Evolutionary conservation across 1,140 invertebrate genomes (phyloP).

Genomic region (Acromyrmex charruanus): DNA sequence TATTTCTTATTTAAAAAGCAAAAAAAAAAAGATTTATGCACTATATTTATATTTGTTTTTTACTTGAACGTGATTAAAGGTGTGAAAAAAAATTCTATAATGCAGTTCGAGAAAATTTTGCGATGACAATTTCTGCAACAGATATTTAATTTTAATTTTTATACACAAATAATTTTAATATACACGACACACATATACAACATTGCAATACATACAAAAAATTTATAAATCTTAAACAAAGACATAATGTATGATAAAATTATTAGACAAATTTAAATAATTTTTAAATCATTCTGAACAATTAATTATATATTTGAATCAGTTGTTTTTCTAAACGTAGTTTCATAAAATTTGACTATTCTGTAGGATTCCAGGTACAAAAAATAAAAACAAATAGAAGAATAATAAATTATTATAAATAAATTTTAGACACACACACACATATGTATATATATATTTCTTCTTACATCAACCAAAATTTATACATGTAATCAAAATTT

Average conservation of each 20-base stretch:
- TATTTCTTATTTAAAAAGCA: not conserved
- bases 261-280: not conserved
- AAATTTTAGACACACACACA: slow-evolving; percentile 1
- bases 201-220: not conserved
- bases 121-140: not conserved
- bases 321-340: not conserved
- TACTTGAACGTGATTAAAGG: not conserved
- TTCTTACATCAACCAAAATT: not conserved
- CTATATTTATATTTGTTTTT: not conserved
- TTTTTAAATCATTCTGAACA: not conserved
- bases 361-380: not conserved
- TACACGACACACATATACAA: not conserved
- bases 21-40: not conserved
- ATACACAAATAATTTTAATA: not conserved
- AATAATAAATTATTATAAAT: slow-evolving; percentile 30
- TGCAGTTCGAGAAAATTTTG: not conserved
- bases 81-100: not conserved
- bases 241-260: not conserved
- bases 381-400: slow-evolving; percentile 42
- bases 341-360: slow-evolving; percentile 15
- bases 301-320: not conserved
- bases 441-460: slow-evolving; percentile 24
- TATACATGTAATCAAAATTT: not conserved
- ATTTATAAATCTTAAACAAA: not conserved
- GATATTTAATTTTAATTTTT: not conserved